A percentile compares a stretch with the other conserved stretches of the same genome.
Conservation (phyloP, 2,113 vertebrate species). For the Esox niger region DNA sequence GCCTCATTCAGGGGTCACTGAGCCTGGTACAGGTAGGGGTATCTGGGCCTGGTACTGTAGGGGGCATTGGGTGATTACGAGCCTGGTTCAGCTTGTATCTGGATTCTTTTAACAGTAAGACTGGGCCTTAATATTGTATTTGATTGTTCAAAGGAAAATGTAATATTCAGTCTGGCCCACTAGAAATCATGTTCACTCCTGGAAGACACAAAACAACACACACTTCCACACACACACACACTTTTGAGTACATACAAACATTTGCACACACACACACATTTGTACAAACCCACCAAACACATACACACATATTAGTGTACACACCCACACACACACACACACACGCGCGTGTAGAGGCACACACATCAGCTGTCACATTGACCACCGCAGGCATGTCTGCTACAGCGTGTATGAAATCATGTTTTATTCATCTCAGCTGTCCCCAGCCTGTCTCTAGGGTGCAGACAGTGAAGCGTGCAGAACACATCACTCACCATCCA, state of each 20-base stretch:
- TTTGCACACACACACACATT: not conserved
- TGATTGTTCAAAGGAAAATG: no score
- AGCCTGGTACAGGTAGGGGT: no score
- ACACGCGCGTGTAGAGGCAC: constrained; percentile 21
- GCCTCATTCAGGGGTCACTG: no score
- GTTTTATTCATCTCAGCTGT: constrained; percentile 62
- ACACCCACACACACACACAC: constrained; percentile 5
- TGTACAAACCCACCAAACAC: not conserved
- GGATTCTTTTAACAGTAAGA: no score
- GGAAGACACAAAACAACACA: not conserved
- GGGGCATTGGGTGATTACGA: no score
- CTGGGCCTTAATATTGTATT: no score
- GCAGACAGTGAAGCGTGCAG: constrained; percentile 9
- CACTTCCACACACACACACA: not conserved
- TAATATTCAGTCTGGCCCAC: no score
- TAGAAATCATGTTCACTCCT: not conserved
- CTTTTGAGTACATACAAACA: not conserved
- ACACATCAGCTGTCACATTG: constrained; percentile 35
- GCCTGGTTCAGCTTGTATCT: no score
- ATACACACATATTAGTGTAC: not conserved
- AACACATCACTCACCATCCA: not conserved
- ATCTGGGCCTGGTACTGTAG: no score
- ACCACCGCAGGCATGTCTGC: constrained; percentile 24
- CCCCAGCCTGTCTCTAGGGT: constrained; percentile 36
- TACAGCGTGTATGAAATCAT: constrained; percentile 53